A percentile compares a stretch with the other conserved stretches of the same genome.
Conservation (phyloP, 2,888 invertebrate genomes). For the Isoperla grammatica region DNA sequence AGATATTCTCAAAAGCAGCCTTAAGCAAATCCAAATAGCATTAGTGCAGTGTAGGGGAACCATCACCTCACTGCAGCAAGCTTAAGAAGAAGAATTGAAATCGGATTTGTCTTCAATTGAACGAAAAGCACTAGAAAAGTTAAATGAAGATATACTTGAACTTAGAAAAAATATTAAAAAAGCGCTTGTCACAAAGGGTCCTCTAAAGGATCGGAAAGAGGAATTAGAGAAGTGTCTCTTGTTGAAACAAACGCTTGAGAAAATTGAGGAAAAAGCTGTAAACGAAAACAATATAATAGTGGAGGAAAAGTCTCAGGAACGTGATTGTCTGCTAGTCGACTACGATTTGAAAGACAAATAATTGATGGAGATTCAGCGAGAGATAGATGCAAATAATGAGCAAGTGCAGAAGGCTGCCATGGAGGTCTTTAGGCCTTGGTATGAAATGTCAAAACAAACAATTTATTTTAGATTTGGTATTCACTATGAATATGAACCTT, state of each 20-base stretch:
- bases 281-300: too few species aligned
- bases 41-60: slow-evolving; percentile 81
- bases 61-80: slow-evolving; percentile 92
- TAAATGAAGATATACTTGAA: slow-evolving; percentile 90
- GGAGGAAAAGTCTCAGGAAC: too few species aligned
- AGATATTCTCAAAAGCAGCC: slow-evolving; percentile 81
- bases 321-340: too few species aligned
- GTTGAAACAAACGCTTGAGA: slow-evolving; percentile 83
- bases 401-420: slow-evolving; percentile 76
- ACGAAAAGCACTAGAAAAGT: slow-evolving; percentile 84
- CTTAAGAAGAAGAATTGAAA: slow-evolving; percentile 85
- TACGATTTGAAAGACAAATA: too few species aligned
- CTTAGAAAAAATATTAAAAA: slow-evolving; percentile 93
- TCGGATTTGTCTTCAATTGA: slow-evolving; percentile 89
- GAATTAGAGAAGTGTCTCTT: slow-evolving; percentile 94
- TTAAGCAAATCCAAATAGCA: slow-evolving; percentile 57
- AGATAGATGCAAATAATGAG: slow-evolving; percentile 79
- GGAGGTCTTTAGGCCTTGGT: slow-evolving; percentile 74
- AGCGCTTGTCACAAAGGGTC: slow-evolving; percentile 90
- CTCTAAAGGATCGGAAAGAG: slow-evolving; percentile 93
- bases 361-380: slow-evolving; percentile 49
- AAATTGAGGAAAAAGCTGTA: slow-evolving; percentile 87
- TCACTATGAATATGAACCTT: too few species aligned
- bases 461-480: too few species aligned
- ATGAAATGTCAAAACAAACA: slow-evolving; percentile 63